Evolutionary conservation across 2,888 invertebrate species (phyloP), one percentile per base, ranked within the genome.

Genomic region (Chrysotoxum bicinctum): DNA sequence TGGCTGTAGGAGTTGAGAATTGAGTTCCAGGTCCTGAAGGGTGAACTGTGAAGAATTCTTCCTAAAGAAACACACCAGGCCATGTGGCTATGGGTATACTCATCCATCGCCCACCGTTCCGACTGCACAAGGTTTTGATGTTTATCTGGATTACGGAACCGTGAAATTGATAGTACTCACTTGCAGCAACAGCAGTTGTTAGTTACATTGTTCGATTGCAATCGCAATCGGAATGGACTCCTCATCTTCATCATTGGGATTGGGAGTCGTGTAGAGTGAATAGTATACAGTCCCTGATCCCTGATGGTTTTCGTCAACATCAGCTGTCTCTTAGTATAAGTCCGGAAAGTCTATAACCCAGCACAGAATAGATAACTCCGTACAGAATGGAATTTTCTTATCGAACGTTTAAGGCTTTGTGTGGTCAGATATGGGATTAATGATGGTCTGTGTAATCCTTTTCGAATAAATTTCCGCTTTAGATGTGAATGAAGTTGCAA

Each of bases 71-170:
- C 40, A 30, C 14, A n/a, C 48, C 26, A 37, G 1, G 19, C 30
- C 26, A 43, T 62, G 56, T 56, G 32, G 43, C 35, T 48, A 21
- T 40, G 50, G 58, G 40, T 77, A 40, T 73, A 32, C 21, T 73
- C 32, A 70, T 52, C 48, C 75, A 73, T 79, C 80, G 66, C 62
- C 75, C 84, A 72, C 48, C 81, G 69, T 66, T 75, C 58, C 84
- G 48, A 84, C 62, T 80, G 80, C 72, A 80, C 68, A 45, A 60
- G 72, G 72, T 72, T 72, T 58, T 68, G 85, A 85, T 85, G 81
- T 85, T 85, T 85, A 85, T 85, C 85, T 72, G 77, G 81, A 80
- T 81, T 85, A 85, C 85, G 81, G 85, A 81, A 85, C 80, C 85
- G 81, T 85, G 85, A 85, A 85, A 85, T 85, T 85, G 81, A 81